phyloP scores from a whole-genome alignment of 2,888 invertebrate species.

The Chouioia cunea region DNA sequence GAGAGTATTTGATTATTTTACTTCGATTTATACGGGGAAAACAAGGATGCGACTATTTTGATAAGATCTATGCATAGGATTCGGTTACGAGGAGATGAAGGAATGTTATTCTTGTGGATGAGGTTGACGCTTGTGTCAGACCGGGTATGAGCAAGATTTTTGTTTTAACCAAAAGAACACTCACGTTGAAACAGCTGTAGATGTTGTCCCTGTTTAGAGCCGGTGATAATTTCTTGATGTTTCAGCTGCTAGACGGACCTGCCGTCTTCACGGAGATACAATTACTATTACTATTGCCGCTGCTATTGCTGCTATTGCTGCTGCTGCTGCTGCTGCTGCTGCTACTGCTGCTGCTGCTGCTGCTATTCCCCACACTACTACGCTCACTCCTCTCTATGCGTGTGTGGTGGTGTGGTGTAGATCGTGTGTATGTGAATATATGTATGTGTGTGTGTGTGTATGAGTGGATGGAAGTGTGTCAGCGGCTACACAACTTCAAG shows the following conservation, averaged over 20 bases:
- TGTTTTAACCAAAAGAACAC: no score
- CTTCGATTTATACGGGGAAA: not conserved
- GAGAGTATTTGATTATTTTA: not conserved
- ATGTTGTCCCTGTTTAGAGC: not conserved
- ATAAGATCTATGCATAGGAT: no score
- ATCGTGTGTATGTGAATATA: not conserved
- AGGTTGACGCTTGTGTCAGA: conserved; percentile 19
- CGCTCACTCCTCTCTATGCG: no score
- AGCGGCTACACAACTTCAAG: not conserved
- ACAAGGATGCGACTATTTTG: not conserved
- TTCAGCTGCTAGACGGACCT: no score
- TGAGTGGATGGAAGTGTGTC: conserved; percentile 4
- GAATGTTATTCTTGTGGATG: not conserved
- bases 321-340: conserved; percentile 4
- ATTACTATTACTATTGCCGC: not conserved
- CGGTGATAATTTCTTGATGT: not conserved
- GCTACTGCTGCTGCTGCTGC: conserved; percentile 8
- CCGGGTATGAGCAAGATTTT: no score
- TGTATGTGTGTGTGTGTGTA: not conserved
- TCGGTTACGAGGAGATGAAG: not conserved
- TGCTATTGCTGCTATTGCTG: conserved; percentile 16
- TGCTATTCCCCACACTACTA: conserved; percentile 20
- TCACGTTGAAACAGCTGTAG: not conserved
- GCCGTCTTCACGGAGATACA: conserved; percentile 11
- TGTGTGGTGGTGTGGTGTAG: conserved; percentile 27